Base-by-base conservation (phyloP, 1,140 invertebrate species). In the Nephila pilipes region DNA sequence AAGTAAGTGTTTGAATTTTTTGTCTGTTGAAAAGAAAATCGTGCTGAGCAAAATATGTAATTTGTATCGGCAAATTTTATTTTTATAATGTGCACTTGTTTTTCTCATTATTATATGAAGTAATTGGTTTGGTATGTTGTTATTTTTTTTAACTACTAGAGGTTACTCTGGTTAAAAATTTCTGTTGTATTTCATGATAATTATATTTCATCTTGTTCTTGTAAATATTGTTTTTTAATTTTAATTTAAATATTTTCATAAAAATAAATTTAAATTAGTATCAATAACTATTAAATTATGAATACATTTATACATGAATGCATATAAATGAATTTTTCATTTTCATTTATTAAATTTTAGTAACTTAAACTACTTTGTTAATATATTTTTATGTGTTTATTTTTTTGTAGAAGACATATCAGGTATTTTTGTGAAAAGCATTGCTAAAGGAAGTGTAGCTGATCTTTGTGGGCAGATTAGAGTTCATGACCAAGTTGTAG, bases 361-460 rank as follows among this genome's bases (percentile, higher is more conserved):
- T 65, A 65, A 14, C 8, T 12, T 65, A 0, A 10, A 29, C 14
- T 65, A 63, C 36, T 36, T 60, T 87, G 10, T 83, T 25, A 25
- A 14, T 20, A 36, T 60, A n/a, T 12, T 81, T 5, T 54, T 81
- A 14, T 29, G n/a, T 75, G 0, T 69, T 93, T 87, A 90, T 94
- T 94, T 95, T 55, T 38, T 87, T 91, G 18, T 96, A 97, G 99
- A 99, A 95, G 99, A 99, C 95, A 96, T 99, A 57, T 99, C 99
- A 16, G 99, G 99, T n/a, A 99, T 99, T 94, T 99, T 99, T 96
- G 99, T 99, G 55, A 99, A 99, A 96, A 99, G 98, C 90, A 98
- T 99, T 94, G 99, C 98, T 94, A 97, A 98, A 94, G 98, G 98
- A 38, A 99, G 99, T 95, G 98, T 98, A 5, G 99, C 99, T 1